phyloP scores from a whole-genome alignment of 2,888 invertebrate genomes.

The Panopea generosa region DNA sequence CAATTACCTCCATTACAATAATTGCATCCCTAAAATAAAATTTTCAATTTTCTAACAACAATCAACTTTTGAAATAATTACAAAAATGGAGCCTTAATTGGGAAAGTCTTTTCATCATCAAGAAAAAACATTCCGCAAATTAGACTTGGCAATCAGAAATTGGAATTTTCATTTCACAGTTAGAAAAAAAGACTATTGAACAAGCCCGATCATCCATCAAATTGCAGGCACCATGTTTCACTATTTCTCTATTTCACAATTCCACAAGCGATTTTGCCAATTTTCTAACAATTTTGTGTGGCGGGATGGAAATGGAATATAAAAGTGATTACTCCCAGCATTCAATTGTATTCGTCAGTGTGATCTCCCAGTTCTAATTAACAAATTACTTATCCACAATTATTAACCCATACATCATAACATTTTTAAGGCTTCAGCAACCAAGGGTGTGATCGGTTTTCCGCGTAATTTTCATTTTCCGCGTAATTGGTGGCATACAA shows the following conservation, averaged over 20 bases:
- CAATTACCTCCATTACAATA: constrained; percentile 58
- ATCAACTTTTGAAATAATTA: constrained; percentile 61
- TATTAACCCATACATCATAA: constrained; percentile 60
- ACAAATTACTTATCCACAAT: constrained; percentile 62
- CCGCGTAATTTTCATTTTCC: constrained; percentile 48
- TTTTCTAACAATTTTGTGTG: constrained; percentile 57
- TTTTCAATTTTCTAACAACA: constrained; percentile 58
- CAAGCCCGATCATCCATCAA: constrained; percentile 43
- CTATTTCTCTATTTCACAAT: constrained; percentile 23
- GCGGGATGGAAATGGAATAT: constrained; percentile 38
- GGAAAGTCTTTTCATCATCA: constrained; percentile 52
- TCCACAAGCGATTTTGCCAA: constrained; percentile 44
- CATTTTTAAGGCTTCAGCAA: constrained; percentile 42
- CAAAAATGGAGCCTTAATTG: constrained; percentile 61
- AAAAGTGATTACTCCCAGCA: constrained; percentile 48
- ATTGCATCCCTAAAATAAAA: constrained; percentile 58
- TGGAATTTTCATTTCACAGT: constrained; percentile 29
- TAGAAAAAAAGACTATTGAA: constrained; percentile 42
- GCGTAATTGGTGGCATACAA: constrained; percentile 49
- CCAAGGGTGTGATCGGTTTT: constrained; percentile 51
- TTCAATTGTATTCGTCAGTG: constrained; percentile 46
- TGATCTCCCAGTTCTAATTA: constrained; percentile 48
- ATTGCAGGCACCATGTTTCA: not conserved
- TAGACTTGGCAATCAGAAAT: constrained; percentile 54
- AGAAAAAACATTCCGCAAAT: constrained; percentile 46